Evolutionary conservation across 2,888 invertebrate species (phyloP).

Genomic region (Drosophila longiperda): DNA sequence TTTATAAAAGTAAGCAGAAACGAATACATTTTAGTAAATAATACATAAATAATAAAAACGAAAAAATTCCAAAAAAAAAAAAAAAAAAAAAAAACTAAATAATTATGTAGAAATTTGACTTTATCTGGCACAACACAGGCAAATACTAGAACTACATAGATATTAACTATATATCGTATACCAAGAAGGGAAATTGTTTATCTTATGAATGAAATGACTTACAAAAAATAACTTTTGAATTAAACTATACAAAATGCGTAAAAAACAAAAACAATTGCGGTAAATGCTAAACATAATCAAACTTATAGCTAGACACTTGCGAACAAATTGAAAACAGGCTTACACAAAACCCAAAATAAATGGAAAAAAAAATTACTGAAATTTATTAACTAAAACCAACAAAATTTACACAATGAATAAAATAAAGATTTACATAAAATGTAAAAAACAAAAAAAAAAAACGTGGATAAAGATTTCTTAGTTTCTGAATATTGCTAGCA

Average conservation of each 20-base stretch:
- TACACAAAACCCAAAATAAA: constrained; percentile 30
- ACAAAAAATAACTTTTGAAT: constrained; percentile 53
- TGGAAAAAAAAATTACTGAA: constrained; percentile 25
- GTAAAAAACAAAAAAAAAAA: constrained; percentile 41
- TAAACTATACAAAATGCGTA: constrained; percentile 35
- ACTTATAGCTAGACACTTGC: constrained; percentile 67
- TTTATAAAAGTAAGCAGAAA: constrained; percentile 68
- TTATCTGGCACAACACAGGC: constrained; percentile 50
- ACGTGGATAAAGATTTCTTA: background rate
- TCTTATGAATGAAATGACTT: constrained; percentile 70
- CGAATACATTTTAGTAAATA: constrained; percentile 72
- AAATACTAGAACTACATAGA: constrained; percentile 17
- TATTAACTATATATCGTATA: constrained; percentile 44
- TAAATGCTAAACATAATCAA: constrained; percentile 31
- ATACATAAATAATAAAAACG: constrained; percentile 63
- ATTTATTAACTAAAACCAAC: constrained; percentile 61
- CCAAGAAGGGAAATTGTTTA: constrained; percentile 54
- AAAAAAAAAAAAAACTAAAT: constrained; percentile 41
- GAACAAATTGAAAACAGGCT: constrained; percentile 61
- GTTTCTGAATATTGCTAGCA: background rate
- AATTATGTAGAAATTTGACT: constrained; percentile 47
- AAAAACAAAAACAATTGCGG: constrained; percentile 20
- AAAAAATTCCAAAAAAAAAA: constrained; percentile 61
- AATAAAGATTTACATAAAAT: constrained; percentile 77
- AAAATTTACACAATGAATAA: constrained; percentile 72